These are phyloP conservation scores for Bruchidius siliquastri DNA, from an alignment of 2,888 invertebrate species.

Conservation along the genomic window DNA sequence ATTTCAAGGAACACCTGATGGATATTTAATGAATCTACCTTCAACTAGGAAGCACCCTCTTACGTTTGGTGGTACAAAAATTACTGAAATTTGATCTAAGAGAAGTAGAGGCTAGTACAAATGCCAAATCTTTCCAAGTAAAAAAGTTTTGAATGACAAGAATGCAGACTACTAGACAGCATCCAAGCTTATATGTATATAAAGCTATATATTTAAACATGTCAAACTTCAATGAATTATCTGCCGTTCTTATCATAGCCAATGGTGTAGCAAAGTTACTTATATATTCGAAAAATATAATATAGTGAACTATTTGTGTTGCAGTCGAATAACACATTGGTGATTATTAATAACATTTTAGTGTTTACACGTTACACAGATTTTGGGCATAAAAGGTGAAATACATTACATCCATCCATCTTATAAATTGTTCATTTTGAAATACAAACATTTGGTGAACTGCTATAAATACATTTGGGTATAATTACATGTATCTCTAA, in stretches of 20 bases:
- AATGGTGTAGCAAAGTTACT: not conserved
- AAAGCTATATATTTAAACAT: not conserved
- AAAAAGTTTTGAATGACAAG: not conserved
- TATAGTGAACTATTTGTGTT: too few species aligned
- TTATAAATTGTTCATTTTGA: too few species aligned
- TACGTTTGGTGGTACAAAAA: constrained; percentile 7
- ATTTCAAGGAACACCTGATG: too few species aligned
- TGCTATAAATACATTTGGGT: too few species aligned
- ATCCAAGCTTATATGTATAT: not conserved
- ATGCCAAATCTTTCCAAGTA: not conserved
- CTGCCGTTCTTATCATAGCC: not conserved
- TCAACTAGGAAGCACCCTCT: not conserved
- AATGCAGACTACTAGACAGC: not conserved
- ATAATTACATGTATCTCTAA: too few species aligned
- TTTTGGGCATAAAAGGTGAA: too few species aligned
- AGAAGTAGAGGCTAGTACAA: constrained; percentile 11
- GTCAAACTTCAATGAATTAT: not conserved
- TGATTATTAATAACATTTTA: too few species aligned
- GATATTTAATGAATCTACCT: not conserved
- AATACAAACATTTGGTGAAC: too few species aligned
- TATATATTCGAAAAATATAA: not conserved
- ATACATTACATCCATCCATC: too few species aligned
- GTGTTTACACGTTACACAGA: too few species aligned
- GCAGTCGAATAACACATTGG: not conserved
- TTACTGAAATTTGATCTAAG: constrained; percentile 21